Evolutionary conservation across 2,888 invertebrate genomes (phyloP).

Genomic region (Nasonovia ribisnigri): DNA sequence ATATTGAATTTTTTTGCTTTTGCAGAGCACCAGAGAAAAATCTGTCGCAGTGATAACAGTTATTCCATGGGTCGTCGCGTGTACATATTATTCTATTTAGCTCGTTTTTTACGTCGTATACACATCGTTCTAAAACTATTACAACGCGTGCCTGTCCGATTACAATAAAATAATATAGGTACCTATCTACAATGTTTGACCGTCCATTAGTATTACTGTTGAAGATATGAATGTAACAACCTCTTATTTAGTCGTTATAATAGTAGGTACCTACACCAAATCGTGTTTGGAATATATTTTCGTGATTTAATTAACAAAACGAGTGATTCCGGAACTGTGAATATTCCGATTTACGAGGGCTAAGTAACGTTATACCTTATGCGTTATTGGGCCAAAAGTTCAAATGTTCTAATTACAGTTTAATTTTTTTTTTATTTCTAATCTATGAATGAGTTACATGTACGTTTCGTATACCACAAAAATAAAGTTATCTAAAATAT

Average conservation of each 20-base stretch:
- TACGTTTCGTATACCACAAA: neutral
- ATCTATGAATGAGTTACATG: neutral
- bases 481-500: neutral
- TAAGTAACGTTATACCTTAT: neutral
- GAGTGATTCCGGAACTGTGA: neutral
- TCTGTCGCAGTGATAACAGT: neutral
- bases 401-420: neutral
- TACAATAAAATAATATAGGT: neutral
- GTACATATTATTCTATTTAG: neutral
- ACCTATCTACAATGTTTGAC: neutral
- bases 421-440: neutral
- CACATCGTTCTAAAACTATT: neutral
- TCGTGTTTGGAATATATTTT: neutral
- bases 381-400: neutral
- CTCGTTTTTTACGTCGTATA: neutral
- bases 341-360: neutral
- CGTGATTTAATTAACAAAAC: neutral
- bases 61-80: neutral
- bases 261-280: too few relatives aligned
- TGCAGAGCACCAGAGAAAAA: neutral
- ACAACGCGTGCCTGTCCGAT: neutral
- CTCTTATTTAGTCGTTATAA: neutral
- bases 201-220: neutral
- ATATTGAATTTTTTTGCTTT: slow-evolving; percentile 23
- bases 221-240: neutral